Conservation (phyloP, 1,140 invertebrate species). For the Diachasma alloeum region DNA sequence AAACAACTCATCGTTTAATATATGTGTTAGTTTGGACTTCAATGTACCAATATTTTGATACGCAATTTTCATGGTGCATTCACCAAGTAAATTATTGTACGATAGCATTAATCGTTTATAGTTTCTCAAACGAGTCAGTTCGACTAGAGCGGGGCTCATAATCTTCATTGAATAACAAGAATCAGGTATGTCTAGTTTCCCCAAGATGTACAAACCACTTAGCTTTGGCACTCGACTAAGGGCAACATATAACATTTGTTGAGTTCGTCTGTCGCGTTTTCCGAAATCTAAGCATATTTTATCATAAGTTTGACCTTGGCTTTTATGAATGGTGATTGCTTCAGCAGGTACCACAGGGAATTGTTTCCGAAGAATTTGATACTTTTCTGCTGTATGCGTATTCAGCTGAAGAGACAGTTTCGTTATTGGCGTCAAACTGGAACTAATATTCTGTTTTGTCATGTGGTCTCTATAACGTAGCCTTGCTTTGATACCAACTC, state of each 20-base stretch:
- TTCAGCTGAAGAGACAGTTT: not conserved
- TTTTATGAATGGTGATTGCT: not conserved
- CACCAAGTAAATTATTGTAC: not conserved
- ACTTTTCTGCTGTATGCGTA: not conserved
- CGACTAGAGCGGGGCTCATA: not conserved
- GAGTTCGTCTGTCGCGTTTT: not conserved
- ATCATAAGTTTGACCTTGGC: not conserved
- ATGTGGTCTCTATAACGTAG: not conserved
- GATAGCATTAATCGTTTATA: not conserved
- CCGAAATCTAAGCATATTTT: not conserved
- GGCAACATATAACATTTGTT: not conserved
- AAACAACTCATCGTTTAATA: not conserved
- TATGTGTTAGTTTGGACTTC: not conserved
- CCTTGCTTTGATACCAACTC: not conserved
- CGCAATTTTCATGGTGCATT: not conserved
- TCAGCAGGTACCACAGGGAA: not conserved
- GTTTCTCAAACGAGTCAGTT: not conserved
- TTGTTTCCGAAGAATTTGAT: not conserved
- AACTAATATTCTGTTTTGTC: too few species aligned
- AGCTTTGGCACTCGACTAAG: not conserved
- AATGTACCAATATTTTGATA: not conserved
- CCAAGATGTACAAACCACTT: not conserved
- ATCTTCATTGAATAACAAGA: not conserved
- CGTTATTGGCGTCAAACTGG: too few species aligned
- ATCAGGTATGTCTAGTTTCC: not conserved